phyloP scores from a whole-genome alignment of 2,113 vertebrate genomes.

The Pelmatolapia mariae region DNA sequence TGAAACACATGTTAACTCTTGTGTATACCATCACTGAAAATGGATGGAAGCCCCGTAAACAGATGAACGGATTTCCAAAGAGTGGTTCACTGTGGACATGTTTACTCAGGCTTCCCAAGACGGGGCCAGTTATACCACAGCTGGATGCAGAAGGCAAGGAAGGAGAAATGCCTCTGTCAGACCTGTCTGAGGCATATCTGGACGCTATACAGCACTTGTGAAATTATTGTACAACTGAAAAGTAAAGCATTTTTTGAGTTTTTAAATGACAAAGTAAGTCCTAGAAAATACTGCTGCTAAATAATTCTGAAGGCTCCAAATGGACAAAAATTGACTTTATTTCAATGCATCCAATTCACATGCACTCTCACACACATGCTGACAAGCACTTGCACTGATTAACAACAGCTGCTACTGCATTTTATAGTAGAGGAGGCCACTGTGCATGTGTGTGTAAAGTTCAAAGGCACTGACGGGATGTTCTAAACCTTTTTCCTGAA shows the following conservation, averaged over 20 bases:
- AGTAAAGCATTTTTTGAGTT: neutral
- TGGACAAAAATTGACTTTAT: neutral
- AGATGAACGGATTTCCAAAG: constrained; percentile 85
- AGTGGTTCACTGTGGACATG: constrained; percentile 88
- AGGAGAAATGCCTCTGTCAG: constrained; percentile 27
- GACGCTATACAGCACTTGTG: constrained; percentile 18
- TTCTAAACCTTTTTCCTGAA: constrained; percentile 52
- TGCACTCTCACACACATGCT: neutral
- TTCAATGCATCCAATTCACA: neutral
- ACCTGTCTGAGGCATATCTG: constrained; percentile 17
- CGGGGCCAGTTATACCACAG: constrained; percentile 28
- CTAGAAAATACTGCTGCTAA: neutral
- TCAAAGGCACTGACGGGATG: constrained; percentile 64
- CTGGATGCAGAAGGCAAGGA: constrained; percentile 10
- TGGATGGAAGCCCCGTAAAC: constrained; percentile 81
- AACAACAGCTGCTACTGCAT: constrained; percentile 67
- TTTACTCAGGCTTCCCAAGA: constrained; percentile 82
- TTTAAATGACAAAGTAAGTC: neutral
- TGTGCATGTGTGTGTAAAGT: constrained; percentile 36
- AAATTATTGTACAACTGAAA: neutral
- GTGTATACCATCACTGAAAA: constrained; percentile 77
- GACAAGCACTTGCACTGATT: constrained; percentile 59
- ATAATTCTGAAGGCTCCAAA: neutral
- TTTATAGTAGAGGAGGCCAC: constrained; percentile 38
- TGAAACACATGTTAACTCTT: constrained; percentile 86